Conservation (phyloP, 1,140 invertebrate genomes). For the Cydia pomonella region DNA sequence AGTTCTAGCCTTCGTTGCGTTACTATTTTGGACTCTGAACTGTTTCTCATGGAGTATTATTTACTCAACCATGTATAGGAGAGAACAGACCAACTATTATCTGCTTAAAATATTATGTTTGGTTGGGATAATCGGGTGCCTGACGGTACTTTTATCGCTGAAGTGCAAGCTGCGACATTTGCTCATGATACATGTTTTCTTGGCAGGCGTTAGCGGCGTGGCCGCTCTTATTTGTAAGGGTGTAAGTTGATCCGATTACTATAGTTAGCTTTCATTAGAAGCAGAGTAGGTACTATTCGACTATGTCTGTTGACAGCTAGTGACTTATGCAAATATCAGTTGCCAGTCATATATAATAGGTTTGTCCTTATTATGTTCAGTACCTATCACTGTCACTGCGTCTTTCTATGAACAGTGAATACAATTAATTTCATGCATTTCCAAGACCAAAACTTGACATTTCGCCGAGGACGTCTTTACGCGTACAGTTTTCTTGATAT, state of each 20-base stretch:
- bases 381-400: too few species aligned
- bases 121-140: conserved; percentile 43
- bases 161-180: conserved; percentile 55
- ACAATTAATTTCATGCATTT: too few species aligned
- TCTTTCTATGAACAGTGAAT: too few species aligned
- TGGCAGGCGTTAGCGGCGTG: conserved; percentile 50
- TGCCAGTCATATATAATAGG: too few species aligned
- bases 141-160: conserved; percentile 49
- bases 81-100: conserved; percentile 37
- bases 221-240: conserved; percentile 39
- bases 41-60: conserved; percentile 59
- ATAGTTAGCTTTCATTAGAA: not conserved
- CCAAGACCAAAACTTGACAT: too few species aligned
- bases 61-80: conserved; percentile 55
- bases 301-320: not conserved
- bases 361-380: too few species aligned
- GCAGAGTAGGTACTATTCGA: not conserved
- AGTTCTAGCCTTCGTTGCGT: conserved; percentile 43
- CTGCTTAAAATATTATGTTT: conserved; percentile 51
- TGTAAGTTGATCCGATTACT: not conserved
- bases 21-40: conserved; percentile 58
- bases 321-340: not conserved
- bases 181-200: conserved; percentile 52
- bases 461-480: too few species aligned
- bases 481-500: too few species aligned